Conservation (phyloP, 2,888 invertebrate genomes). For the Torymus aiolomorphi region DNA sequence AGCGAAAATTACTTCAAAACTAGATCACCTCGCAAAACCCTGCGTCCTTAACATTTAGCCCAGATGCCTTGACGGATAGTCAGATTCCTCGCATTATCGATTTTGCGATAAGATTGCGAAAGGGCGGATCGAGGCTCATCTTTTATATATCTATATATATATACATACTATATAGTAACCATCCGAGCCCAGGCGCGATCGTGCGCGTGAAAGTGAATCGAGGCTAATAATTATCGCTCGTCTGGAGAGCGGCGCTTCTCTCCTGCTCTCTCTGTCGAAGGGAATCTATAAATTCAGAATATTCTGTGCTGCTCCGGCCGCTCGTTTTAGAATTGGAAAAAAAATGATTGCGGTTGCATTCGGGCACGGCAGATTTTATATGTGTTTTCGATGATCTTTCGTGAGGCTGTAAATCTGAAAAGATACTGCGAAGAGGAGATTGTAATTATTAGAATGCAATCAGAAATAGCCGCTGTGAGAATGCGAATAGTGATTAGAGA, state of each 20-base stretch:
- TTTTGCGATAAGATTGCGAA: conserved; percentile 30
- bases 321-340: neutral
- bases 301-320: neutral
- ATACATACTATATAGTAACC: no score
- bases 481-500: no score
- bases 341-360: no score
- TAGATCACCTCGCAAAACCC: neutral
- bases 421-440: neutral
- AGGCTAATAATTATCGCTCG: conserved; percentile 55
- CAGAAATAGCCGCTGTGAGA: neutral
- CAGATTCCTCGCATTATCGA: conserved; percentile 26
- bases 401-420: neutral
- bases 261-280: neutral
- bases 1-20: neutral
- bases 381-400: no score
- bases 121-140: neutral
- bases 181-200: no score
- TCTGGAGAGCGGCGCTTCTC: conserved; percentile 3
- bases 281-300: conserved; percentile 42
- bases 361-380: no score
- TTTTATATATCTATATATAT: no score
- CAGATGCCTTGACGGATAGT: neutral
- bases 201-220: conserved; percentile 55
- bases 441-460: conserved; percentile 2
- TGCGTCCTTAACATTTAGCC: conserved; percentile 48